A percentile compares a stretch with the other conserved stretches of the same genome.
phyloP scores from a whole-genome alignment of 1,140 invertebrate species.

The Brachionus calyciflorus region DNA sequence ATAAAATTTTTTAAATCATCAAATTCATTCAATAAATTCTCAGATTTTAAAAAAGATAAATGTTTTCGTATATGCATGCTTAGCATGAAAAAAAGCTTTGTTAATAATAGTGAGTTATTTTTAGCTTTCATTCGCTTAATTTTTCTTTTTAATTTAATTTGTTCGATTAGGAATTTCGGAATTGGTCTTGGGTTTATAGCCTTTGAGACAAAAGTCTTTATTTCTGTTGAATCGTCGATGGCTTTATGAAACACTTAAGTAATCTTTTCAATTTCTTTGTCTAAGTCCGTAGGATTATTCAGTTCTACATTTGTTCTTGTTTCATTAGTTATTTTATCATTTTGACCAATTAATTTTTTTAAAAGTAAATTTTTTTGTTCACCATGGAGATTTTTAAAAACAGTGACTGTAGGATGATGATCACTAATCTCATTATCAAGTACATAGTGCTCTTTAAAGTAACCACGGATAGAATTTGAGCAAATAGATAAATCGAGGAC shows the following conservation, averaged over 20 bases:
- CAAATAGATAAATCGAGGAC: slow-evolving; percentile 4
- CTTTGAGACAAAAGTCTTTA: not conserved
- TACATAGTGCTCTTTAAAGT: not conserved
- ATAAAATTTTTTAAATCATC: not conserved
- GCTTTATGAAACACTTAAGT: no score
- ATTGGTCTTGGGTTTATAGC: slow-evolving; percentile 13
- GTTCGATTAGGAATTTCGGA: not conserved
- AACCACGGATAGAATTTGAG: not conserved
- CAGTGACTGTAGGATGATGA: not conserved
- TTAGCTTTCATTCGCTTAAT: not conserved
- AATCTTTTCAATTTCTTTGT: no score
- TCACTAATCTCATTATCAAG: not conserved
- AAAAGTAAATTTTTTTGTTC: not conserved
- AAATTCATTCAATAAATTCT: not conserved
- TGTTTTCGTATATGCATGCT: not conserved
- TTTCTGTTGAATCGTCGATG: slow-evolving; percentile 17
- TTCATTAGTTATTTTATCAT: not conserved
- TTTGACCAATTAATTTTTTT: slow-evolving; percentile 26
- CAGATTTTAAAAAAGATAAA: not conserved
- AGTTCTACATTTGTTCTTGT: not conserved
- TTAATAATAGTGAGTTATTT: not conserved
- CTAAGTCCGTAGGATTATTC: no score
- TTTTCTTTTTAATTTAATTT: not conserved
- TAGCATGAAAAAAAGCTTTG: not conserved
- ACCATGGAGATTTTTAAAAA: not conserved